Conservation (phyloP, 2,888 invertebrate genomes). For the Mycalesis mineus region DNA sequence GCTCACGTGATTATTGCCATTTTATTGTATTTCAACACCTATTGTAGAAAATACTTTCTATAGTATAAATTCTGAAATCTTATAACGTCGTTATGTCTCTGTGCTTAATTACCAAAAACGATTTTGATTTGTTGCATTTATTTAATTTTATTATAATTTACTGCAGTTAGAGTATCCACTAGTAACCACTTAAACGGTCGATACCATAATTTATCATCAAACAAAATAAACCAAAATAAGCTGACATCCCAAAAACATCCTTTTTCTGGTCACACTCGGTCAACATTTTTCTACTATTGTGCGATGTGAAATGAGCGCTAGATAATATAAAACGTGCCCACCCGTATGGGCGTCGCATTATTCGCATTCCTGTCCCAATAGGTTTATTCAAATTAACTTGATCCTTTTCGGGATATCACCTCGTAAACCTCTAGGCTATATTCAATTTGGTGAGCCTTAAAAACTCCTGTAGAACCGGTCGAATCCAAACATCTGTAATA, state of each 20-base stretch:
- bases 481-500: background rate
- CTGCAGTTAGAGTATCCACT: too few species aligned
- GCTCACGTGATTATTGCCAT: too few species aligned
- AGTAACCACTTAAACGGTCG: too few species aligned
- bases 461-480: background rate
- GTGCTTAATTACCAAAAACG: too few species aligned
- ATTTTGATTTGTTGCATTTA: too few species aligned
- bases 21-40: too few species aligned
- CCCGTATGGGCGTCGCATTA: conserved; percentile 43
- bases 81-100: too few species aligned
- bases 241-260: background rate
- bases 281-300: conserved; percentile 19
- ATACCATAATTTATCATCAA: too few species aligned
- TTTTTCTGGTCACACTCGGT: background rate
- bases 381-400: conserved; percentile 51
- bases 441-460: background rate
- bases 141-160: too few species aligned
- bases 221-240: background rate
- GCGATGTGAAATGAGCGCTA: conserved; percentile 27
- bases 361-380: conserved; percentile 40
- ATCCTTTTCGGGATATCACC: conserved; percentile 14
- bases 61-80: too few species aligned
- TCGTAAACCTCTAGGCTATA: background rate
- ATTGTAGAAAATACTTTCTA: too few species aligned
- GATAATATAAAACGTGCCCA: conserved; percentile 44